Base-by-base conservation (phyloP, 2,113 vertebrate genomes). In the Lipophrys pholis region DNA sequence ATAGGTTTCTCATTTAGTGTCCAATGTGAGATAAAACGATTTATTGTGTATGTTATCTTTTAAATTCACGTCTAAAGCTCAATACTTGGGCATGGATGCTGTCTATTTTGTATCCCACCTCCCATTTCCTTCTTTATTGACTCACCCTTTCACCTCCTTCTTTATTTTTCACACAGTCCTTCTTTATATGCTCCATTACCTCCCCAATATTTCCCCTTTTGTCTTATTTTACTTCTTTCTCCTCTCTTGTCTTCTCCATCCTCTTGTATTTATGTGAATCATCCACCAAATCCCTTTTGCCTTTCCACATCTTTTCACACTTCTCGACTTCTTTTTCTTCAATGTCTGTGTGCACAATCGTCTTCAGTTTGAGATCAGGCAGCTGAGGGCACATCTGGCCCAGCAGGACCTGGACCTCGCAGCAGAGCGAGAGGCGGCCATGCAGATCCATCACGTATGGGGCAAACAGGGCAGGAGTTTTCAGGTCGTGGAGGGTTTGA, bases 381-480 rank as follows among this genome's bases (percentile, higher is more conserved):
- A 99, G 92, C 94, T 99, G 88, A 93, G 98, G 41, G 98, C 97
- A 15, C 97, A 99, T 83, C 93, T 99, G 69, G 98, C 97, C 1
- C 98, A 99, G 93, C 98, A 99, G 90, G 98, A 99, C 81, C 76
- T 99, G 92, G 97, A 99, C 81, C 89, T 99, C 53, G 95, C 95
- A 0, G 97, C 95, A 0, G 98, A 99, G 88, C 94, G 96, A 0
- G 96, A 99, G 77, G 96, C 96, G 0, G 98, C 97, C 0, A 94
- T 99, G 89, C 96, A 96, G 88, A 95, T 95, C 16, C 97, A 96
- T 0, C 96, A 95, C 0, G 87, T 95, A 1, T 95, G 97, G 85
- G 93, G 95, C 75, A 96, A 95, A 52, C 95, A 97, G 69, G 94
- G 92, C 84, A 92, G 94, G 87, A 95, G 93, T 62, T 98, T 96